phyloP scores from a whole-genome alignment of 35 echinoderm and acorn worm genomes.

The Anneissia japonica region DNA sequence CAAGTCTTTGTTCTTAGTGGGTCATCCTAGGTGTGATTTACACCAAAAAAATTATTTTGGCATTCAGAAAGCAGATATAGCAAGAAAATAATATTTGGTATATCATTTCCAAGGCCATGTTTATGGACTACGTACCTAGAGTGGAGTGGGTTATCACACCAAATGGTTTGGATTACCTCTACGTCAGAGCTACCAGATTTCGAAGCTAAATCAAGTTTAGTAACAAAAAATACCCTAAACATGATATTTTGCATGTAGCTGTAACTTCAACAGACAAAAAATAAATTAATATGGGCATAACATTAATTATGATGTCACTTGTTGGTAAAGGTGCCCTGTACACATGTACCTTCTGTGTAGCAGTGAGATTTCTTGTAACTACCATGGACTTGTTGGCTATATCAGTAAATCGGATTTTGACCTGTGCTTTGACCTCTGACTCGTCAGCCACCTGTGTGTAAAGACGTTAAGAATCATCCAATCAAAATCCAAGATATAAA shows the following conservation, averaged over 20 bases:
- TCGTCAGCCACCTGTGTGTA: constrained; percentile 85
- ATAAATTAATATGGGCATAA: not conserved
- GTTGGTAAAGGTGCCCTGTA: not conserved
- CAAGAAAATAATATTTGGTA: too few species aligned
- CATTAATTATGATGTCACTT: not conserved
- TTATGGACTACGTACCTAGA: too few species aligned
- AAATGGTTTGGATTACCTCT: too few species aligned
- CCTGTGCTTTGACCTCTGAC: constrained; percentile 86
- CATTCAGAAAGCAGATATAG: too few species aligned
- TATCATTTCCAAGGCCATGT: too few species aligned
- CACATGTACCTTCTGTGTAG: constrained; percentile 67
- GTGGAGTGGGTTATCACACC: too few species aligned
- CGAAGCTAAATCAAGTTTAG: too few species aligned
- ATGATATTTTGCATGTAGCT: not conserved
- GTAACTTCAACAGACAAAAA: not conserved
- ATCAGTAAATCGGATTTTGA: constrained; percentile 86
- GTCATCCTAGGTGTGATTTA: too few species aligned
- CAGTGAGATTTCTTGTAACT: constrained; percentile 73
- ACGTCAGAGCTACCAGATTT: too few species aligned
- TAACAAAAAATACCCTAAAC: not conserved
- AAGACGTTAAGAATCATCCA: too few species aligned
- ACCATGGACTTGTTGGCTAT: constrained; percentile 44
- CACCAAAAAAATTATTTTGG: too few species aligned
- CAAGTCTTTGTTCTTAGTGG: too few species aligned
- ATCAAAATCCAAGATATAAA: not conserved